These are phyloP conservation scores for Medauroidea extradentata DNA, from an alignment of 1,140 invertebrate genomes.

Conservation along the genomic window DNA sequence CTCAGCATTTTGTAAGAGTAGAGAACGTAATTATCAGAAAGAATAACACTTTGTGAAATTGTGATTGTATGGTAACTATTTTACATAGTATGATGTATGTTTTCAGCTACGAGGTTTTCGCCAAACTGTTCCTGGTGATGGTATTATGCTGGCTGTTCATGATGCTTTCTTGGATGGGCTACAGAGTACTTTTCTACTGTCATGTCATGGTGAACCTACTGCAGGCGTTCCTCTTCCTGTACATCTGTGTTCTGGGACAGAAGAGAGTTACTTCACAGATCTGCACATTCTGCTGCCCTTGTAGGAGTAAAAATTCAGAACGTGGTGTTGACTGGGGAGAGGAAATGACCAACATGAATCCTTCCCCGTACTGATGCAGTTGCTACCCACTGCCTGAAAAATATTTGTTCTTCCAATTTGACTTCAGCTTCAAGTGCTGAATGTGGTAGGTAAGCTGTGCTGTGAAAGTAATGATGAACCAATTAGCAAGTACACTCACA, in stretches of 20 bases:
- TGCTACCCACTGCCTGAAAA: no score
- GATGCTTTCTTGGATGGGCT: constrained; percentile 64
- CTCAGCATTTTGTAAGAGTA: no score
- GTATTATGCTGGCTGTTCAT: constrained; percentile 67
- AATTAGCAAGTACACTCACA: no score
- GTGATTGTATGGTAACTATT: no score
- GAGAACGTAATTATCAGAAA: no score
- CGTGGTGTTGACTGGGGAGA: constrained; percentile 74
- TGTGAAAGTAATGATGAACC: no score
- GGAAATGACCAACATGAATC: constrained; percentile 78
- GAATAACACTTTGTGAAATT: no score
- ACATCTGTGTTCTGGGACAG: constrained; percentile 69
- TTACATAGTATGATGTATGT: no score
- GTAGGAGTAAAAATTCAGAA: constrained; percentile 50
- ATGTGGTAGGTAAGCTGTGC: no score
- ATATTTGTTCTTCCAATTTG: no score
- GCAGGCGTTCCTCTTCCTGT: constrained; percentile 66
- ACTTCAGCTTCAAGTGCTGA: no score
- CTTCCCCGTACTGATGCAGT: constrained; percentile 38
- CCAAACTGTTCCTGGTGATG: constrained; percentile 68
- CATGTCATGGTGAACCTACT: constrained; percentile 68
- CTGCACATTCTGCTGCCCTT: constrained; percentile 69
- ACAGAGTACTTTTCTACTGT: constrained; percentile 63
- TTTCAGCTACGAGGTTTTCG: constrained; percentile 71
- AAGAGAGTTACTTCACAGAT: constrained; percentile 70